These are phyloP conservation scores for Paramormyrops kingsleyae DNA, from an alignment of 2,113 vertebrate species.

Conservation along the genomic window DNA sequence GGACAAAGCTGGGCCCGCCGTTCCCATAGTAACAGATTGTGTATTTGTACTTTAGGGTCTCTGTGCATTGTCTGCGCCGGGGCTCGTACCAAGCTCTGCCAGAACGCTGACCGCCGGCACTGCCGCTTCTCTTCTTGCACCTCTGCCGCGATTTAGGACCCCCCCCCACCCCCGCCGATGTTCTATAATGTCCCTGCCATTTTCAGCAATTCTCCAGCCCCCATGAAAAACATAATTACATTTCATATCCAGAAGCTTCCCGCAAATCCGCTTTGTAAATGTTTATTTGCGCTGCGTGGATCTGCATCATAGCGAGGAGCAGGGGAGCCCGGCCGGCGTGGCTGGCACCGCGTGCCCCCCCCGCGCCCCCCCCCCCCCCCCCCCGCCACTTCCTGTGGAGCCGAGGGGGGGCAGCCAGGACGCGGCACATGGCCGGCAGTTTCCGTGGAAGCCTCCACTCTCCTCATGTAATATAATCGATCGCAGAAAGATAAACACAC, in stretches of 20 bases:
- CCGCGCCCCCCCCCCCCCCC: too few relatives aligned
- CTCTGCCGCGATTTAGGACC: constrained; percentile 1
- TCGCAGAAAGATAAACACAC: not conserved
- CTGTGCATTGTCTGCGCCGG: constrained; percentile 25
- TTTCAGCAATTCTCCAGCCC: not conserved
- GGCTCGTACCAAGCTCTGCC: constrained; percentile 17
- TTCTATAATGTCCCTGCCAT: constrained; percentile 9
- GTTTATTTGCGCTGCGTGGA: not conserved
- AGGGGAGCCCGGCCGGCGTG: not conserved
- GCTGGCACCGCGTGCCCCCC: not conserved
- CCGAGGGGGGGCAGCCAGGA: not conserved
- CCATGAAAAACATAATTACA: not conserved
- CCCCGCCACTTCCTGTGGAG: not conserved
- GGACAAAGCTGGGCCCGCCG: constrained; percentile 33
- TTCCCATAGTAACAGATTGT: constrained; percentile 47
- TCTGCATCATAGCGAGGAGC: too few relatives aligned
- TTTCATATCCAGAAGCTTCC: not conserved
- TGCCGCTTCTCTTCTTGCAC: not conserved
- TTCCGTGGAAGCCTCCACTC: not conserved
- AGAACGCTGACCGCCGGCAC: constrained; percentile 17
- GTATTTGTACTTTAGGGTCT: constrained; percentile 33
- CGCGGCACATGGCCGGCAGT: not conserved
- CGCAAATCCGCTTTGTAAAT: not conserved
- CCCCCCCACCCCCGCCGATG: not conserved
- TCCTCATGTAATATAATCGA: not conserved